Conservation (phyloP, 2,797 vertebrate genomes). For the Enteromius anoplus region DNA sequence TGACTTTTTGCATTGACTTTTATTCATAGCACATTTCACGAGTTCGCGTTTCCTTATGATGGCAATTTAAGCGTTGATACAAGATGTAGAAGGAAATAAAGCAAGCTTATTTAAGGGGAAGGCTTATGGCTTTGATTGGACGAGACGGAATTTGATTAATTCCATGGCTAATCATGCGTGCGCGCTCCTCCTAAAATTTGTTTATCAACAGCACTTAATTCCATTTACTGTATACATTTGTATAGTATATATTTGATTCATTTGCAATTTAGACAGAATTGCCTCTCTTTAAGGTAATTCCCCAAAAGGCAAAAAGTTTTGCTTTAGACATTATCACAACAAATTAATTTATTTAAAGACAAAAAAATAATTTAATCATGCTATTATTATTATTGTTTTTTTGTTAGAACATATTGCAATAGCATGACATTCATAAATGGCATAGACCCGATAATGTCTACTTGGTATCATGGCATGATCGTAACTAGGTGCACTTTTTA, state of each 20-base stretch:
- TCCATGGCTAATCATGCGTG: no score
- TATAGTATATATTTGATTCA: background rate
- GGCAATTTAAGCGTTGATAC: no score
- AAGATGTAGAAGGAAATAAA: no score
- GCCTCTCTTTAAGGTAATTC: background rate
- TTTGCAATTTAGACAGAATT: background rate
- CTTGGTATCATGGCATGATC: no score
- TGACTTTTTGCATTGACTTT: background rate
- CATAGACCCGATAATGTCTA: background rate
- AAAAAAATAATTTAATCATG: no score
- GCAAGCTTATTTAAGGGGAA: no score
- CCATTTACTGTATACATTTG: background rate
- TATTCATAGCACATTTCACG: background rate
- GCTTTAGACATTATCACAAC: background rate
- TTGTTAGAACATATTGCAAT: background rate
- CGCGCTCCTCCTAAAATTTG: no score
- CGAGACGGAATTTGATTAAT: no score
- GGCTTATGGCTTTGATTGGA: no score
- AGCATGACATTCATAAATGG: background rate
- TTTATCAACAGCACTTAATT: background rate
- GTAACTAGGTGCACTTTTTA: no score
- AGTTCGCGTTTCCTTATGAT: no score
- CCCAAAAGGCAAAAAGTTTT: background rate
- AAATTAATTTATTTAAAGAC: background rate
- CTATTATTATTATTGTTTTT: background rate